Conservation (phyloP, 2,888 invertebrate species). For the Stenchaetothrips biformis region DNA sequence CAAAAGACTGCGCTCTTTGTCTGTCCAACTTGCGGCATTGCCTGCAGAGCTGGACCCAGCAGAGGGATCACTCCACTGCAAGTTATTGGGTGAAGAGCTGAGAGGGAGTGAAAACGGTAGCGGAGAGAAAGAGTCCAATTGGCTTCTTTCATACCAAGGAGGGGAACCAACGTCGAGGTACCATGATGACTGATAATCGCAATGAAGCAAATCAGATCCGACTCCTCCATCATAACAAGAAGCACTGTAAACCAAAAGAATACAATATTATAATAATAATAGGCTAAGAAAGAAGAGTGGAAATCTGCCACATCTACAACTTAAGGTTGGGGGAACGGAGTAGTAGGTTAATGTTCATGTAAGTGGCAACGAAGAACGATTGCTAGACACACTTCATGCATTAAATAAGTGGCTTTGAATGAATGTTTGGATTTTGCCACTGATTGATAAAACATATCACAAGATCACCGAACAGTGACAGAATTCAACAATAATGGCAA, state of each 20-base stretch:
- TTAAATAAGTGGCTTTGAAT: too few species aligned
- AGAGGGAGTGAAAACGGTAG: not conserved
- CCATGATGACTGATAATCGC: conserved; percentile 4
- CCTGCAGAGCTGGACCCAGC: conserved; percentile 22
- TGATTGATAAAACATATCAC: not conserved
- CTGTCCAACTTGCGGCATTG: conserved; percentile 44
- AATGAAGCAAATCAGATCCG: conserved; percentile 32
- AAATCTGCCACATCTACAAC: not conserved
- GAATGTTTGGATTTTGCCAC: not conserved
- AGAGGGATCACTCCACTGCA: not conserved
- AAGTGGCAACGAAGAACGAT: too few species aligned
- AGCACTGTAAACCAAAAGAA: conserved; percentile 34
- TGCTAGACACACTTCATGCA: too few species aligned
- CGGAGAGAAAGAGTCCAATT: conserved; percentile 1
- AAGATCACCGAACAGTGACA: not conserved
- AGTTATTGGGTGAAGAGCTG: not conserved
- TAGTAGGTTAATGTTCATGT: too few species aligned
- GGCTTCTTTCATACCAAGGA: conserved; percentile 11
- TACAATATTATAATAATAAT: conserved; percentile 23
- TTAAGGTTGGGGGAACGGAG: too few species aligned
- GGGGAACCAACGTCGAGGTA: conserved; percentile 1
- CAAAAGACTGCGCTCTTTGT: conserved; percentile 53
- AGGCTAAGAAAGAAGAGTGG: not conserved
- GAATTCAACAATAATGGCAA: not conserved
- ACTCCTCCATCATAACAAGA: conserved; percentile 35